These are phyloP conservation scores for Synanthedon vespiformis DNA, from an alignment of 2,888 invertebrate genomes.

Conservation along the genomic window DNA sequence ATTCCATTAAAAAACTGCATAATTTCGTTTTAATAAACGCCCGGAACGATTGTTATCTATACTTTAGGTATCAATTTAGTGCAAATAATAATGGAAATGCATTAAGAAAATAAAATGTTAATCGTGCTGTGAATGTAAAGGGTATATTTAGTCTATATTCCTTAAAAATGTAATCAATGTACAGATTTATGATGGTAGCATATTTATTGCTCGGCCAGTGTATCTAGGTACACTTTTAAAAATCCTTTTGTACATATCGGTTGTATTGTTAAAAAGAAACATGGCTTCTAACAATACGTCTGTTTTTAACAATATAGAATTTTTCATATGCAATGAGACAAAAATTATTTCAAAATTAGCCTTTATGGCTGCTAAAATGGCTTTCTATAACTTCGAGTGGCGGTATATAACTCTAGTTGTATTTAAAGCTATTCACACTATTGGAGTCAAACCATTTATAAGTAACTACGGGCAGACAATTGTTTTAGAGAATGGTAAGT, in stretches of 20 bases:
- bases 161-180: not conserved
- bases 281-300: not conserved
- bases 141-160: not conserved
- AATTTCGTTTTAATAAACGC: too few species aligned
- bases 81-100: slow-evolving; percentile 5
- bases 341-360: slow-evolving; percentile 17
- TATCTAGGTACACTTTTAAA: not conserved
- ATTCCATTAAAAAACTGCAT: too few species aligned
- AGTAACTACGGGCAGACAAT: slow-evolving; percentile 23
- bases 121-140: not conserved
- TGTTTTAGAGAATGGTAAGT: slow-evolving; percentile 21
- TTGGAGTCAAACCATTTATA: slow-evolving; percentile 28
- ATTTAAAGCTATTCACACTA: slow-evolving; percentile 18
- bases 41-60: too few species aligned
- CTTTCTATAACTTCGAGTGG: slow-evolving; percentile 39
- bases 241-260: not conserved
- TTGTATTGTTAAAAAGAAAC: not conserved
- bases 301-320: not conserved
- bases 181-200: not conserved
- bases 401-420: slow-evolving; percentile 32
- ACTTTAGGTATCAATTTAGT: not conserved
- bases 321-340: not conserved
- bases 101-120: slow-evolving; percentile 4
- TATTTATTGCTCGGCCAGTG: not conserved
- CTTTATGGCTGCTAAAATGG: slow-evolving; percentile 33